A percentile compares a stretch with the other conserved stretches of the same genome.
These are phyloP conservation scores for Grapholita molesta DNA, from an alignment of 1,140 invertebrate species.

Conservation along the genomic window DNA sequence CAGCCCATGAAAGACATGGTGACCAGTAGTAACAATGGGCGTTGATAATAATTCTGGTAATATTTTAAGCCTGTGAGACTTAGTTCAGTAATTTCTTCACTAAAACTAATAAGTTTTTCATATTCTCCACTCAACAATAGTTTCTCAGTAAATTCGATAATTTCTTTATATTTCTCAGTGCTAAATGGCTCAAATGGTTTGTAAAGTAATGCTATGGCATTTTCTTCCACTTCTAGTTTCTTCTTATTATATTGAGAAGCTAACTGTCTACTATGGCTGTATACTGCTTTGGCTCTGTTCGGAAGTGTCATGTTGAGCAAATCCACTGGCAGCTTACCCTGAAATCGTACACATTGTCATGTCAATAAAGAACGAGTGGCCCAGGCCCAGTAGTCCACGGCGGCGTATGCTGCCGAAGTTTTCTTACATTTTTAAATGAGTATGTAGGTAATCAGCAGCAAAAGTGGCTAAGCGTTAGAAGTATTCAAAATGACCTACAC, in stretches of 20 bases:
- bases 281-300: conserved; percentile 81
- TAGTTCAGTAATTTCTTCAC: conserved; percentile 79
- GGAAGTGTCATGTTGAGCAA: conserved; percentile 79
- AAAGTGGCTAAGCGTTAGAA: no score
- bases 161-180: conserved; percentile 52
- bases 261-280: conserved; percentile 87
- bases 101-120: conserved; percentile 77
- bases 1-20: conserved; percentile 84
- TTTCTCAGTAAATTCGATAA: conserved; percentile 63
- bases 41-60: conserved; percentile 88
- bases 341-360: conserved; percentile 44
- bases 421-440: no score
- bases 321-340: conserved; percentile 84
- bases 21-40: conserved; percentile 79
- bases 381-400: background rate
- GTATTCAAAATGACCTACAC: no score
- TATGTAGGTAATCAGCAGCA: no score
- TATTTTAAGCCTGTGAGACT: conserved; percentile 83
- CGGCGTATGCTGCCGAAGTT: no score
- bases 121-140: conserved; percentile 72
- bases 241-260: conserved; percentile 84
- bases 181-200: conserved; percentile 64
- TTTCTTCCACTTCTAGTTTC: conserved; percentile 74
- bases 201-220: conserved; percentile 61
- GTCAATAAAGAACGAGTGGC: background rate